Percentiles rank a stretch among this genome's conserved stretches.
Evolutionary conservation across 1,140 invertebrate species (phyloP).

Genomic region (Achroia grisella): DNA sequence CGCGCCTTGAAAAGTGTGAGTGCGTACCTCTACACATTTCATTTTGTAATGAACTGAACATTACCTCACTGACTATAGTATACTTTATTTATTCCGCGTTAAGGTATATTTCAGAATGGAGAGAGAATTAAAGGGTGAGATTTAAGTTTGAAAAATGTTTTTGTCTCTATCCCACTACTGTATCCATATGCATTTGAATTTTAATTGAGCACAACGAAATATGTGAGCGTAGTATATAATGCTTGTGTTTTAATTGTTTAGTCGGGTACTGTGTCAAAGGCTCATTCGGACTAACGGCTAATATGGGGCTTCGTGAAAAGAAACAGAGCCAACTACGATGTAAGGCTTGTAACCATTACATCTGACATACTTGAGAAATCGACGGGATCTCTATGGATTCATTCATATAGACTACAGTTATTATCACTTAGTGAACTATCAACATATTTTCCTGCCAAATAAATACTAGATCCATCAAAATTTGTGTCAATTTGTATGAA

Average conservation of each 20-base stretch:
- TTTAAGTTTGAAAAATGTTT: conserved; percentile 38
- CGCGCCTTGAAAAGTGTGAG: conserved; percentile 30
- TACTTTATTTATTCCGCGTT: neutral
- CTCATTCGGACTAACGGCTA: no score
- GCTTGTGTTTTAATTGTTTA: conserved; percentile 2
- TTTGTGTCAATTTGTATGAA: no score
- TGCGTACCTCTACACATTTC: conserved; percentile 43
- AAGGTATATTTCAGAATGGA: conserved; percentile 17
- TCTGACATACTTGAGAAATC: no score
- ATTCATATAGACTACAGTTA: no score
- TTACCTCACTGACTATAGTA: neutral
- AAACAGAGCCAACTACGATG: no score
- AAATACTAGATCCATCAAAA: no score
- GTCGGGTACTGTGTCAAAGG: conserved; percentile 3
- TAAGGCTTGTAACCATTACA: no score
- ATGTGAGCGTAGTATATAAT: neutral
- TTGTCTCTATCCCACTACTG: conserved; percentile 27
- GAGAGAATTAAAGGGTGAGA: conserved; percentile 23
- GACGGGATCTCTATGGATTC: no score
- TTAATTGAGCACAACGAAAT: conserved; percentile 17
- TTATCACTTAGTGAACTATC: no score
- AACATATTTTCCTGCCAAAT: no score
- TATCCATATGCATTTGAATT: conserved; percentile 44
- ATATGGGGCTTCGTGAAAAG: no score
- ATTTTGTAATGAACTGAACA: conserved; percentile 53